Conservation (phyloP, 2,797 vertebrate genomes). For the Danio albolineatus region DNA sequence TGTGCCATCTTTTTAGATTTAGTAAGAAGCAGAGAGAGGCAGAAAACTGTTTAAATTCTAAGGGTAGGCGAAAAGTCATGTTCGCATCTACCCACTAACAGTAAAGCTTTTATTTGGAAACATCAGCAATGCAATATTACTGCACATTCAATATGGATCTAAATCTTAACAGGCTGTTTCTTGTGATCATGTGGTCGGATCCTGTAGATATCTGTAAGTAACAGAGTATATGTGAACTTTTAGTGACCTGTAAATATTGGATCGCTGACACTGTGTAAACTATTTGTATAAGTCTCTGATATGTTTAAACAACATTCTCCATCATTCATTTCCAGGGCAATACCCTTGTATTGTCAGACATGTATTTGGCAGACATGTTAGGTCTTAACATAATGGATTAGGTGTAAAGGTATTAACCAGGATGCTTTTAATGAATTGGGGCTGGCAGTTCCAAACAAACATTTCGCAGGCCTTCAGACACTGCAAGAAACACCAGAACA, state of each 20-base stretch:
- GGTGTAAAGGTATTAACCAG: not conserved
- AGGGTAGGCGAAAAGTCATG: slow-evolving; percentile 15
- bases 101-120: not conserved
- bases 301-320: not conserved
- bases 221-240: not conserved
- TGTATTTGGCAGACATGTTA: not conserved
- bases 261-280: not conserved
- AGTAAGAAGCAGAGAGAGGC: slow-evolving; percentile 10
- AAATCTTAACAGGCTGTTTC: not conserved
- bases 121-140: slow-evolving; percentile 3
- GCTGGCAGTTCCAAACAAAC: not conserved
- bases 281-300: not conserved
- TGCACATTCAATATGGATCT: not conserved
- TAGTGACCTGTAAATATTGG: not conserved
- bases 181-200: not conserved
- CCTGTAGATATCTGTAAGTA: not conserved
- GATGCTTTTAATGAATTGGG: not conserved
- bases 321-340: not conserved
- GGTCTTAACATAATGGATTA: slow-evolving; percentile 1
- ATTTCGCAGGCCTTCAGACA: not conserved
- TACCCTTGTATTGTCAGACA: not conserved
- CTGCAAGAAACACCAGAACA: not conserved
- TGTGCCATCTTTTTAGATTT: not conserved
- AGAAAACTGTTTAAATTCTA: slow-evolving; percentile 21
- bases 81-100: slow-evolving; percentile 20